A percentile compares a stretch with the other conserved stretches of the same genome.
Evolutionary conservation across 2,888 invertebrate genomes (phyloP).

Genomic region (Oxytorus armatus): DNA sequence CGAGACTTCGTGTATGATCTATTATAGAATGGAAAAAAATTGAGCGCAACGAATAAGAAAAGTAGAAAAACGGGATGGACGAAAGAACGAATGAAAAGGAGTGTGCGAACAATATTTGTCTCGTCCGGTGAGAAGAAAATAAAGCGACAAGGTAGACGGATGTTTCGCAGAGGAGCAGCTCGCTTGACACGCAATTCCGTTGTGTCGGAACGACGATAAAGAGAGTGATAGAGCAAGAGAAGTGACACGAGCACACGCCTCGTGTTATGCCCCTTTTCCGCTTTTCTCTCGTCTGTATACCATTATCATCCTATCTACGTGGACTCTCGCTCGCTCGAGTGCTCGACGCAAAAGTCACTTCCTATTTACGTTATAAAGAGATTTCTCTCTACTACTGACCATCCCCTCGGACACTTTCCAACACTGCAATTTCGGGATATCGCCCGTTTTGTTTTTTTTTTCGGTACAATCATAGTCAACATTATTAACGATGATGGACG

Average conservation of each 20-base stretch:
- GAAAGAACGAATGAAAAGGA: slow-evolving; percentile 43
- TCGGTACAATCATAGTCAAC: too few species aligned
- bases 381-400: slow-evolving; percentile 19
- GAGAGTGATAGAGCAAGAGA: not conserved
- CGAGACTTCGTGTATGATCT: not conserved
- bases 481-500: too few species aligned
- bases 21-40: slow-evolving; percentile 5
- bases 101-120: slow-evolving; percentile 44
- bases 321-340: slow-evolving; percentile 27
- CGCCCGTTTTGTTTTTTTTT: not conserved
- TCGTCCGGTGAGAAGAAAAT: slow-evolving; percentile 58
- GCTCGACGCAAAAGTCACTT: slow-evolving; percentile 53
- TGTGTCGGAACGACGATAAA: slow-evolving; percentile 48
- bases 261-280: slow-evolving; percentile 31
- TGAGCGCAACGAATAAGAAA: not conserved
- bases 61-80: not conserved
- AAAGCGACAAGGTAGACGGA: slow-evolving; percentile 46
- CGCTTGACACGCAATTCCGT: slow-evolving; percentile 49
- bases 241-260: slow-evolving; percentile 40
- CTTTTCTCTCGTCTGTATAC: slow-evolving; percentile 21
- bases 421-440: not conserved
- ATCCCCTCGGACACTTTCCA: not conserved
- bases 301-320: slow-evolving; percentile 36
- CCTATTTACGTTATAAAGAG: slow-evolving; percentile 20
- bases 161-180: slow-evolving; percentile 7